These are phyloP conservation scores for Tapirus indicus DNA, from an alignment of 2,797 vertebrate genomes.

Conservation along the genomic window DNA sequence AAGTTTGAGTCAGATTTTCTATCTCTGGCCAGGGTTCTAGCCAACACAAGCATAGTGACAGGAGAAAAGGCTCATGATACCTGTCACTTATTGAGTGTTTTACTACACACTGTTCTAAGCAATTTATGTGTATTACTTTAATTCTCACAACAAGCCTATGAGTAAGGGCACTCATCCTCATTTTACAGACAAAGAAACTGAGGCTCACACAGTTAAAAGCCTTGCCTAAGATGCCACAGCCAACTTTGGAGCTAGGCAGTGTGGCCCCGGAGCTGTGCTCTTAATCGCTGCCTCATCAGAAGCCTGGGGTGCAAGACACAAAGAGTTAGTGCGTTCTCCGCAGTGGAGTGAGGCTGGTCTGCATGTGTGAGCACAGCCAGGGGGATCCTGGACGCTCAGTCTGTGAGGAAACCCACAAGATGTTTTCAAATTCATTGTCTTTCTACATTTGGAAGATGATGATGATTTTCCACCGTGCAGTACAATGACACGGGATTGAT, in stretches of 20 bases:
- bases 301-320: background rate
- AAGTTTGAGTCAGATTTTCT: background rate
- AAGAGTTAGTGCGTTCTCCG: background rate
- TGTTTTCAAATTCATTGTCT: constrained; percentile 31
- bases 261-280: background rate
- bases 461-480: constrained; percentile 16
- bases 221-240: background rate
- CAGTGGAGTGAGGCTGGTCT: background rate
- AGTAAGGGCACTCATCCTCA: background rate
- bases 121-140: background rate
- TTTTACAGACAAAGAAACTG: background rate
- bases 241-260: background rate
- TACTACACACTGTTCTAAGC: too few relatives aligned
- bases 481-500: constrained; percentile 30
- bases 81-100: background rate
- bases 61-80: background rate
- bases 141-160: background rate
- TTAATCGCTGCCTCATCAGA: background rate
- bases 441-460: constrained; percentile 19
- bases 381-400: background rate
- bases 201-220: background rate
- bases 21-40: background rate
- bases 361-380: background rate
- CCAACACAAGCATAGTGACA: background rate
- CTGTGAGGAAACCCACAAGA: background rate